These are phyloP conservation scores for Ophonus ardosiacus DNA, from an alignment of 2,888 invertebrate species.

Conservation along the genomic window DNA sequence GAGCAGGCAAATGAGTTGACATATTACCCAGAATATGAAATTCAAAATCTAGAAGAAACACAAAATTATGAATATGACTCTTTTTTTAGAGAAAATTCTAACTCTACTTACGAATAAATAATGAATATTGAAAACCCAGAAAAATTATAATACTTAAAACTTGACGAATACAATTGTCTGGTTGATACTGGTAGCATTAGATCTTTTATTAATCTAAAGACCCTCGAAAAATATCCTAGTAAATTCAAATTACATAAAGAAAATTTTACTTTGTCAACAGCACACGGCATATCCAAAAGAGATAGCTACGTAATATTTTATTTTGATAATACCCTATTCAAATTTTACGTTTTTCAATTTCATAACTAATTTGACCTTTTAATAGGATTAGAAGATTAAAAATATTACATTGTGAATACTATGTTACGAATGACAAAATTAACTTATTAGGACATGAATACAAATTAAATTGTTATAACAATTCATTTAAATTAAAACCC, in stretches of 20 bases:
- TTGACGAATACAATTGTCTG: constrained; percentile 18
- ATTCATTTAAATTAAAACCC: no score
- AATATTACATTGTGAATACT: not conserved
- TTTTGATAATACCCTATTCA: not conserved
- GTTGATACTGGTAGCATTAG: constrained; percentile 7
- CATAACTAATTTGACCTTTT: constrained; percentile 17
- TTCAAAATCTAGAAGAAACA: not conserved
- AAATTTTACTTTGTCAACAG: constrained; percentile 12
- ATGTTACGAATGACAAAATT: no score
- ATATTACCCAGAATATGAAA: not conserved
- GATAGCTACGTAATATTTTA: not conserved
- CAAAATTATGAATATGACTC: not conserved
- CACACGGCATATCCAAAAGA: not conserved
- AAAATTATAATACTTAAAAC: constrained; percentile 4
- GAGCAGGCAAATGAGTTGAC: not conserved
- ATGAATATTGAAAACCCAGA: not conserved
- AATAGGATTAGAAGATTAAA: not conserved
- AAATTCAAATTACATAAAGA: not conserved
- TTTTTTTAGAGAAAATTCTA: no score
- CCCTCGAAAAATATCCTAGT: not conserved
- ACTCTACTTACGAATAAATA: not conserved
- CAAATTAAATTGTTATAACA: no score
- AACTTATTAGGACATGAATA: no score
- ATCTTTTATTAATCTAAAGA: constrained; percentile 12
- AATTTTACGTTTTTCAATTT: constrained; percentile 33